Evolutionary conservation across 2,797 vertebrate species (phyloP), one percentile per base, ranked within the genome.

Genomic region (Oryzias sinensis): DNA sequence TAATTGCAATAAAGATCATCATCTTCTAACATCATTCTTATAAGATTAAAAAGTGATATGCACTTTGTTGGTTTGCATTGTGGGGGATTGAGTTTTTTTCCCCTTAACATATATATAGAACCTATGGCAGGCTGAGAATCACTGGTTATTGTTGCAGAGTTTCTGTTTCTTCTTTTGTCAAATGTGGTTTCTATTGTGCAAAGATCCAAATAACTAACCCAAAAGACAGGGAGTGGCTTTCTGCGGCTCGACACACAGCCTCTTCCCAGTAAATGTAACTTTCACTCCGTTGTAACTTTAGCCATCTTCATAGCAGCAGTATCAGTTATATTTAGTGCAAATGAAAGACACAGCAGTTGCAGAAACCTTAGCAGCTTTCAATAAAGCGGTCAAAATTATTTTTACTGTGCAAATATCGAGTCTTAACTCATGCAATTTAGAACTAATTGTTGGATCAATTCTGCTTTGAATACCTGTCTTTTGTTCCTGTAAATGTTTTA

Each of bases 311-410:
- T 75, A 55, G 46, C 60, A 58, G 25, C 43, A 58, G 54, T 54
- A 69, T 50, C 7, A 15, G 27, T 74, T 87, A 70, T 81, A 85
- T 83, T 87, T 88, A 90, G 81, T 65, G 65, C 40, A 50, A 76
- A 63, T 69, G 69, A 75, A 61, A 70, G 29, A 62, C 65, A 25
- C 49, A 68, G 8, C 9, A 33, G 33, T 33, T 11, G 11, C 33
- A 33, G 9, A 33, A 33, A 1, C 33, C 9, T 33, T 9, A 33
- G 20, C 20, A 29, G 9, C 8, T 9, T 33, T 33, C 2, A 33
- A 11, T 33, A 11, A 33, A 11, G 9, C 4, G 33, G 33, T 33
- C 33, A 33, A 33, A 33, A 33, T 3, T 2, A 1, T 33, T 33
- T 33, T 9, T 33, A 3, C 11, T 9, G 2, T 9, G 2, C 29